Evolutionary conservation across 2,113 vertebrate species (phyloP).

Genomic region (Myiozetetes cayanensis): DNA sequence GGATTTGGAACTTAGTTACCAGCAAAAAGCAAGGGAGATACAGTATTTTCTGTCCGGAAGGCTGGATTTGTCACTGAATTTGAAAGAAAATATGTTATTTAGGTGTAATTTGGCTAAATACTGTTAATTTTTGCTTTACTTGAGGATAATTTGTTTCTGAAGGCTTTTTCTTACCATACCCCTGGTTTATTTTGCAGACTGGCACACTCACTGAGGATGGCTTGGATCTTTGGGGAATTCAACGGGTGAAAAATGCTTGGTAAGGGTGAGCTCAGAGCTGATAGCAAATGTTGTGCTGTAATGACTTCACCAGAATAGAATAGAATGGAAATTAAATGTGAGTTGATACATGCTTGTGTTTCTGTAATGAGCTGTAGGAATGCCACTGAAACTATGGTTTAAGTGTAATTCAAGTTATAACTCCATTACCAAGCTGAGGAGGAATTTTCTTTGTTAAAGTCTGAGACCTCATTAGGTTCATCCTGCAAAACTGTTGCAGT

Average conservation of each 20-base stretch:
- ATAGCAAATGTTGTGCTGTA: background rate
- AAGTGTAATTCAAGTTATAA: background rate
- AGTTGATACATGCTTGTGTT: background rate
- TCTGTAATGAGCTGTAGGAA: background rate
- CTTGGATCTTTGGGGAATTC: conserved; percentile 94
- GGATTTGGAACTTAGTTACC: background rate
- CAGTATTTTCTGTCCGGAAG: background rate
- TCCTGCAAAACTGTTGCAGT: background rate
- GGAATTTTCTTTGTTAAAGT: background rate
- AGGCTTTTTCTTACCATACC: background rate
- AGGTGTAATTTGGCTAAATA: background rate
- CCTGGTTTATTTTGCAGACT: conserved; percentile 76
- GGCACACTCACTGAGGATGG: conserved; percentile 98
- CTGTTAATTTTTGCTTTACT: background rate
- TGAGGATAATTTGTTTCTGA: background rate
- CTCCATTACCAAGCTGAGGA: background rate
- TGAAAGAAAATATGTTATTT: background rate
- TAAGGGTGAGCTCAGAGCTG: conserved; percentile 58
- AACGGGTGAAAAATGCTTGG: conserved; percentile 85
- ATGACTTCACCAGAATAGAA: background rate
- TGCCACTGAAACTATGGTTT: background rate
- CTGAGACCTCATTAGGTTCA: background rate
- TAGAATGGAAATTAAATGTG: background rate
- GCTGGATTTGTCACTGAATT: background rate
- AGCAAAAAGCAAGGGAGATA: background rate